Conservation (phyloP, 2,888 invertebrate genomes). For the Phlogophora meticulosa region DNA sequence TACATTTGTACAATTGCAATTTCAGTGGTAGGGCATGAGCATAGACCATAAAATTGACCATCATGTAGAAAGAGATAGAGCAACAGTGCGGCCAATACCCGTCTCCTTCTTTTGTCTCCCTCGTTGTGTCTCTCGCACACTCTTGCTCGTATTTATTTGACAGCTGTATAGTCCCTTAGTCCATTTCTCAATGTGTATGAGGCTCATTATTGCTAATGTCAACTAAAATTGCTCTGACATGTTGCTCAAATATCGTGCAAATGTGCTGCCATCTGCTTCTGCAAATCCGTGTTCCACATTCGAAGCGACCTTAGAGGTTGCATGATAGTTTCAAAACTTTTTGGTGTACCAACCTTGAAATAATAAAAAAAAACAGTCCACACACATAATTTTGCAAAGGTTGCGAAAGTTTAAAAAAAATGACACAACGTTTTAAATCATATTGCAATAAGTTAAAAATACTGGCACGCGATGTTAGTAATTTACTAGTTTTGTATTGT, state of each 20-base stretch:
- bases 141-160: no score
- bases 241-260: neutral
- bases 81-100: no score
- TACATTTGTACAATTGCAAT: conserved; percentile 2
- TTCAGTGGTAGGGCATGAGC: no score
- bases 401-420: conserved; percentile 39
- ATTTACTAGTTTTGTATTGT: conserved; percentile 46
- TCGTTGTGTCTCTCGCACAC: no score
- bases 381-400: conserved; percentile 24
- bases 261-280: conserved; percentile 23
- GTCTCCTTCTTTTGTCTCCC: no score
- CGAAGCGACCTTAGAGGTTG: conserved; percentile 34
- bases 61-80: no score
- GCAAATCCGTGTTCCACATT: conserved; percentile 26
- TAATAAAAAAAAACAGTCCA: conserved; percentile 29
- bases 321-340: conserved; percentile 33
- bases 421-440: conserved; percentile 39
- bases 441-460: conserved; percentile 30
- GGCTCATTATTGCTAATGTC: conserved; percentile 29
- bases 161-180: no score
- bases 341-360: conserved; percentile 38
- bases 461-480: conserved; percentile 38
- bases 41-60: no score
- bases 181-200: no score
- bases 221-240: conserved; percentile 5